Evolutionary conservation across 2,888 invertebrate species (phyloP).

Genomic region (Thelaira solivaga): DNA sequence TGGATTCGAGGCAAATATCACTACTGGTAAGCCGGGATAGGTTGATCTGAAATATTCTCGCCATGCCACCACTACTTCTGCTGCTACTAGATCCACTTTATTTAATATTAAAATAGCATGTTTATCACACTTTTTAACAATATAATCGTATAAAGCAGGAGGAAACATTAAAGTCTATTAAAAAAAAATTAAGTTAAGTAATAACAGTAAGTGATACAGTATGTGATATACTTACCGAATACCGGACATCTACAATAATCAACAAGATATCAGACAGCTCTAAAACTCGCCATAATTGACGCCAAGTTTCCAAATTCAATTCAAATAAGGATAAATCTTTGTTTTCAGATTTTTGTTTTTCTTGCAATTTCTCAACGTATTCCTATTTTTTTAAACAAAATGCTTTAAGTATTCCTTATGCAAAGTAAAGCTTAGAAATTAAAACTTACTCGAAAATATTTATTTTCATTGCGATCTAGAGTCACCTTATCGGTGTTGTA

Average conservation of each 20-base stretch:
- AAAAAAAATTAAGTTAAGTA: neutral
- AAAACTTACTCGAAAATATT: constrained; percentile 82
- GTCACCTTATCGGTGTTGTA: constrained; percentile 84
- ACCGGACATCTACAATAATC: constrained; percentile 92
- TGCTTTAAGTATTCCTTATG: neutral
- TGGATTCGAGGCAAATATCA: constrained; percentile 92
- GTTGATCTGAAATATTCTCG: constrained; percentile 84
- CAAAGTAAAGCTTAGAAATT: neutral
- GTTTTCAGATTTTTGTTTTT: constrained; percentile 78
- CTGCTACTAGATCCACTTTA: constrained; percentile 93
- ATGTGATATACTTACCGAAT: constrained; percentile 81
- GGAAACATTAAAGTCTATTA: constrained; percentile 89
- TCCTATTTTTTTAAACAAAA: constrained; percentile 79
- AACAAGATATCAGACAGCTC: constrained; percentile 95
- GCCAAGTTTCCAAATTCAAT: constrained; percentile 96
- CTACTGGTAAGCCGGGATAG: constrained; percentile 85
- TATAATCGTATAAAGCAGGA: constrained; percentile 89
- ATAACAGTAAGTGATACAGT: neutral
- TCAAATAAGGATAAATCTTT: constrained; percentile 91
- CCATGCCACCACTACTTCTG: constrained; percentile 91
- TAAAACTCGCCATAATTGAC: constrained; percentile 95
- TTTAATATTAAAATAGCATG: constrained; percentile 92
- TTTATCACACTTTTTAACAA: constrained; percentile 86
- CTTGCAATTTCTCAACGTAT: constrained; percentile 84
- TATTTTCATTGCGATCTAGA: constrained; percentile 87